These are phyloP conservation scores for Drosophila barbarae DNA, from an alignment of 2,888 invertebrate genomes.

Conservation along the genomic window DNA sequence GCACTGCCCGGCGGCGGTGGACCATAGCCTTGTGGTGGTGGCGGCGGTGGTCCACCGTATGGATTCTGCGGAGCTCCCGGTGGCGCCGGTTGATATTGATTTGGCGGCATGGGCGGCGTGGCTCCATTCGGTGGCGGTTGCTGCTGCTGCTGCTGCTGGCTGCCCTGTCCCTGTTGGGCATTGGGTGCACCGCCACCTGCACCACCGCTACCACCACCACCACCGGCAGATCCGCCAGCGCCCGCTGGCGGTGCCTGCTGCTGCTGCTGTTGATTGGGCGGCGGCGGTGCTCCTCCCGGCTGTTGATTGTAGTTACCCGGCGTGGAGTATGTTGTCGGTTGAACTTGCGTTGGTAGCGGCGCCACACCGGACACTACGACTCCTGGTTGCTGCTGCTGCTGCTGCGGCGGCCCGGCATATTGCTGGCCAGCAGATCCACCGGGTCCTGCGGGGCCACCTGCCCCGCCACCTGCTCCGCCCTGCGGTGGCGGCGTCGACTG, in stretches of 20 bases:
- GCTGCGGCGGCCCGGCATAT: constrained; percentile 61
- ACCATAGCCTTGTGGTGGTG: constrained; percentile 76
- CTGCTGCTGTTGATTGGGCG: constrained; percentile 67
- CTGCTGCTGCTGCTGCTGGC: constrained; percentile 24
- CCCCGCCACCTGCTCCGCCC: constrained; percentile 50
- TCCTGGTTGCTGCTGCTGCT: constrained; percentile 52
- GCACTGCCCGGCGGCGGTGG: constrained; percentile 78
- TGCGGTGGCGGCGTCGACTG: constrained; percentile 72
- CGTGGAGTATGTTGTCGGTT: constrained; percentile 78
- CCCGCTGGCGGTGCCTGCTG: constrained; percentile 47
- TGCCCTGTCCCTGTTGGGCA: constrained; percentile 59
- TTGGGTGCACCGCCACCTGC: constrained; percentile 48
- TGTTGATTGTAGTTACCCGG: constrained; percentile 64
- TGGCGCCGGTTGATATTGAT: constrained; percentile 79
- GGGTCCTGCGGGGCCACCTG: constrained; percentile 31
- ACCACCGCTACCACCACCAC: constrained; percentile 30
- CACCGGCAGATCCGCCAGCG: constrained; percentile 35
- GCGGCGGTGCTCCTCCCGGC: constrained; percentile 65
- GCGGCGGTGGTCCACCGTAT: constrained; percentile 78
- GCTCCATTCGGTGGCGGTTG: constrained; percentile 69
- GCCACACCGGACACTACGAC: constrained; percentile 75
- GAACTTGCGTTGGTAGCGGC: constrained; percentile 72
- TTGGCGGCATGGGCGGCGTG: constrained; percentile 78
- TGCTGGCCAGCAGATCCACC: constrained; percentile 43
- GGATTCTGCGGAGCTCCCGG: constrained; percentile 76